Evolutionary conservation across 2,797 vertebrate genomes (phyloP).

Genomic region (Kryptopterus vitreolus): DNA sequence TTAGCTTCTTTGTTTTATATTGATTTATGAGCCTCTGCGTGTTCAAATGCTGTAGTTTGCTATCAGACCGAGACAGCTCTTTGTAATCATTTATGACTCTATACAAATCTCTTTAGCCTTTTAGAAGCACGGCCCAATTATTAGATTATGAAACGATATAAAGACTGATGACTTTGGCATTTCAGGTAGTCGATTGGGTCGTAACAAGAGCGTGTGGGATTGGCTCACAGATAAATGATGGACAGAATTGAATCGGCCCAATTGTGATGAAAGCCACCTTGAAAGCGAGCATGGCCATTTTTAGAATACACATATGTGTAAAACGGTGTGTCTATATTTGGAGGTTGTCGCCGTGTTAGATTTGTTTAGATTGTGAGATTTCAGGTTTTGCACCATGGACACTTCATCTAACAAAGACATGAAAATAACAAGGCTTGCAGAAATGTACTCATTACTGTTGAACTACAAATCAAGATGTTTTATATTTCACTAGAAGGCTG

Average conservation of each 20-base stretch:
- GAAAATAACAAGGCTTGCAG: background rate
- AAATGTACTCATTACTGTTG: background rate
- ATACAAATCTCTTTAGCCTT: slow-evolving; percentile 6
- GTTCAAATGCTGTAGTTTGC: slow-evolving; percentile 11
- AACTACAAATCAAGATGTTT: background rate
- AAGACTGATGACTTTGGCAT: slow-evolving; percentile 9
- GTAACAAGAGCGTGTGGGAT: background rate
- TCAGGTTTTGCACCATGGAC: background rate
- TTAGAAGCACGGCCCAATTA: background rate
- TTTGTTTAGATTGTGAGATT: background rate
- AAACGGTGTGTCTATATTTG: background rate
- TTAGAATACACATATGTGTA: background rate
- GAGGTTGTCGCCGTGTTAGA: too few relatives aligned
- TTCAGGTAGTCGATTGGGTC: background rate
- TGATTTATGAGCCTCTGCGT: slow-evolving; percentile 27
- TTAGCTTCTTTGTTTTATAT: slow-evolving; percentile 10
- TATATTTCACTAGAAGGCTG: background rate
- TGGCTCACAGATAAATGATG: slow-evolving; percentile 1
- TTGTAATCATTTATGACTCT: slow-evolving; percentile 15
- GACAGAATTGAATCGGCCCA: slow-evolving; percentile 5
- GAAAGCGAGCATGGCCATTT: too few relatives aligned
- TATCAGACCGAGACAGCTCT: background rate
- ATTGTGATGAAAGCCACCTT: background rate
- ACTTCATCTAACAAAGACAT: too few relatives aligned
- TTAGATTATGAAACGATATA: slow-evolving; percentile 1